These are phyloP conservation scores for pig (Sus scrofa) DNA, from an alignment of 2,113 vertebrate species.

Conservation along the genomic window DNA sequence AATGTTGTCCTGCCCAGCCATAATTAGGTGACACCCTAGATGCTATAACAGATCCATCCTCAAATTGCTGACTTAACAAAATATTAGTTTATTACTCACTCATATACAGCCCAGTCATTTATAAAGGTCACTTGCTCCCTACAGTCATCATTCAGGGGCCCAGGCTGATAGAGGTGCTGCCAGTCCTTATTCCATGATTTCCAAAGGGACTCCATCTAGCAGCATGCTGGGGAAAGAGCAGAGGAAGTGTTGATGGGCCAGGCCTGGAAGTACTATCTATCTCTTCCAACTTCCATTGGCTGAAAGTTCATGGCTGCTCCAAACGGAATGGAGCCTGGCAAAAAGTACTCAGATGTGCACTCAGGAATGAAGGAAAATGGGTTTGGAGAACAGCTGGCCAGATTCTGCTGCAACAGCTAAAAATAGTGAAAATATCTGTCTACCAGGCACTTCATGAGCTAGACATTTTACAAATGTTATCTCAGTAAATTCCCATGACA, in stretches of 20 bases:
- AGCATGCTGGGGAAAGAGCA: background rate
- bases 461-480: no score
- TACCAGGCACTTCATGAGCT: no score
- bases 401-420: background rate
- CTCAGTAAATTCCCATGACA: no score
- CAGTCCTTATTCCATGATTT: background rate
- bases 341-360: background rate
- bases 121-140: background rate
- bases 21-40: background rate
- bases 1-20: background rate
- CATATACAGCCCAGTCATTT: background rate
- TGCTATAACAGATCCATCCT: background rate
- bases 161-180: background rate
- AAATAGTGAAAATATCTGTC: no score
- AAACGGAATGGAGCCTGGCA: background rate
- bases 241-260: background rate
- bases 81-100: background rate
- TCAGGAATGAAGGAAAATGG: background rate
- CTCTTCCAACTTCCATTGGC: background rate
- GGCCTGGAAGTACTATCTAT: background rate
- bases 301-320: background rate
- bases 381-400: background rate
- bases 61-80: background rate
- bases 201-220: background rate
- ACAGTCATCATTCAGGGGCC: background rate